Base-by-base conservation (phyloP, 2,113 vertebrate species). In the Regulus satrapa region DNA sequence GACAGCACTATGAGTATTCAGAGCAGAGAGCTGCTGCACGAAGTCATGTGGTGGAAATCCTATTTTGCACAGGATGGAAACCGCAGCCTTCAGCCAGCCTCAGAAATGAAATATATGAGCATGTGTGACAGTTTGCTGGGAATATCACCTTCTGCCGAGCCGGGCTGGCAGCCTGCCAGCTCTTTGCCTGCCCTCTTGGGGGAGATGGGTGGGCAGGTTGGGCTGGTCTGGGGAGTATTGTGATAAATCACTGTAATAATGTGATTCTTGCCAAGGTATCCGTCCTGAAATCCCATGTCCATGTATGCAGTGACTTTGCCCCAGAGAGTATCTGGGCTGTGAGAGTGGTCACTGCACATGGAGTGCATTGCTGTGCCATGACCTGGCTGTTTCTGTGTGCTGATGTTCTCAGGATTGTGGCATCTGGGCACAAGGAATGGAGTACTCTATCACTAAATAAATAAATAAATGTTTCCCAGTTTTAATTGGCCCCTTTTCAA, bases 41-140 rank as follows among this genome's bases (percentile, higher is more conserved):
- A 64, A 73, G 51, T 77, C 79, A 63, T 31, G 76, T 38, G 62
- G 46, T 93, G 61, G 88, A 88, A 94, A 94, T 94, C 69, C 80
- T 75, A 9, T 94, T 94, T 90, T 1, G 4, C 43, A 11, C 67
- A 86, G 68, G 66, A 43, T 1, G 41, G 82, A 82, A 94, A 55
- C 81, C 17, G 17, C 94, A 88, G 78, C 74, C 72, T 88, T 88
- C 92, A 89, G 20, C 67, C 62, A 80, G 91, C 89, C 64, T 88
- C 81, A 56, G 75, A n/a, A 90, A 92, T 94, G 66, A 92, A 92
- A 66, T 93, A 94, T 88, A 95, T 85, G 52, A 94, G 75, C 43
- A 8, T 48, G 74, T 94, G 91, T 92, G 86, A 72, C 78, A 45
- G 54, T 96, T 97, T 94, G 84, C 81, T 89, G 87, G 91, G 86